Conservation (phyloP, 2,888 invertebrate species). For the Mythimna impura region DNA sequence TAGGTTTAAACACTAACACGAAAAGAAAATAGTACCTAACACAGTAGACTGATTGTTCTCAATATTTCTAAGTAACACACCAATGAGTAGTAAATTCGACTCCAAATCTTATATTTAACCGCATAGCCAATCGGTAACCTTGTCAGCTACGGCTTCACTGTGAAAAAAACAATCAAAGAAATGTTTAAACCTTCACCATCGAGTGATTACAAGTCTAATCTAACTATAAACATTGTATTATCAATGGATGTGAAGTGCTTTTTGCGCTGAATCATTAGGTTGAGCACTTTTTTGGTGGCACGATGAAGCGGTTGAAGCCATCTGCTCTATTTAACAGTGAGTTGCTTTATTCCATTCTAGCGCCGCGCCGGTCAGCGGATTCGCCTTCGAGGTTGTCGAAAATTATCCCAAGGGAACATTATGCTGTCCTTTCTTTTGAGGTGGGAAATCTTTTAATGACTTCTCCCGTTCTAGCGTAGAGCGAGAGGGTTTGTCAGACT, state of each 20-base stretch:
- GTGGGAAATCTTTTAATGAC: too few species aligned
- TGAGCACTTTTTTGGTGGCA: background rate
- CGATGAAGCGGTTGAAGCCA: background rate
- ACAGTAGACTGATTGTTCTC: background rate
- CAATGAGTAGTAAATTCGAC: slow-evolving; percentile 47
- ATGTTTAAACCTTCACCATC: slow-evolving; percentile 75
- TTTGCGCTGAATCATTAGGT: slow-evolving; percentile 18
- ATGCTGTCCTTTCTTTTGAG: too few species aligned
- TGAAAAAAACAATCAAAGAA: slow-evolving; percentile 73
- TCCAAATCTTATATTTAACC: slow-evolving; percentile 62
- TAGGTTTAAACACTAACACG: too few species aligned
- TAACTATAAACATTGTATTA: slow-evolving; percentile 52
- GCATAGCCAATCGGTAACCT: slow-evolving; percentile 77
- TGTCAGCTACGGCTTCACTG: slow-evolving; percentile 70
- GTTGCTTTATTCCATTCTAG: background rate
- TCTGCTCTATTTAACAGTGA: background rate
- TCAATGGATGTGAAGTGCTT: slow-evolving; percentile 41
- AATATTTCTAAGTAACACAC: background rate
- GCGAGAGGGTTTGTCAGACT: too few species aligned
- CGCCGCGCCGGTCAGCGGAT: background rate
- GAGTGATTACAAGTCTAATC: slow-evolving; percentile 65
- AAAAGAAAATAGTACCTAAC: background rate
- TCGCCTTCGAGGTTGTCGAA: background rate
- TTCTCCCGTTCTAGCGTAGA: too few species aligned
- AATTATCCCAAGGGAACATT: background rate